Evolutionary conservation across 2,113 vertebrate species (phyloP).

Genomic region (Notothenia rossii): DNA sequence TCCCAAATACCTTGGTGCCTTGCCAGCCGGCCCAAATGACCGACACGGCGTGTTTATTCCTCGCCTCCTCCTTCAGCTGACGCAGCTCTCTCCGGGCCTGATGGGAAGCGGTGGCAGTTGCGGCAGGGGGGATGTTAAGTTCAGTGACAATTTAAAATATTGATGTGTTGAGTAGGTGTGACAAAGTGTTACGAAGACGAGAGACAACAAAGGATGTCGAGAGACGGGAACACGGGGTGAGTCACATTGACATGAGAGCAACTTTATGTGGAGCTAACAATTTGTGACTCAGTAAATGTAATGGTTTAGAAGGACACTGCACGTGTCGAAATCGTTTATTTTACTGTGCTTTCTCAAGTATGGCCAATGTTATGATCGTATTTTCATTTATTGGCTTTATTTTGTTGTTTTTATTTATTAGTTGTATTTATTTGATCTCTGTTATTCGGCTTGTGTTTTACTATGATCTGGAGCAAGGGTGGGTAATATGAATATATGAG

Average conservation of each 20-base stretch:
- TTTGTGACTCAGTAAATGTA: neutral
- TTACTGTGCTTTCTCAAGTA: too few relatives aligned
- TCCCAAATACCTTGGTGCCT: conserved; percentile 97
- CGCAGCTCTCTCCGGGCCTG: conserved; percentile 97
- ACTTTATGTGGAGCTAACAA: neutral
- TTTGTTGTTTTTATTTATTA: too few relatives aligned
- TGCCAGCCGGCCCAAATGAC: conserved; percentile 99
- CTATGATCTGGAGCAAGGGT: too few relatives aligned
- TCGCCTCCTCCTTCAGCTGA: conserved; percentile 95
- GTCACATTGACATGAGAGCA: neutral
- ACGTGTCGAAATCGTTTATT: too few relatives aligned
- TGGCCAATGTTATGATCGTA: too few relatives aligned
- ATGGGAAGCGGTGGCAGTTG: conserved; percentile 75
- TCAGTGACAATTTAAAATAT: conserved; percentile 73
- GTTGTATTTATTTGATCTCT: too few relatives aligned
- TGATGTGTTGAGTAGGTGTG: conserved; percentile 34
- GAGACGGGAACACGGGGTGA: neutral
- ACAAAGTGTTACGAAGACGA: conserved; percentile 16
- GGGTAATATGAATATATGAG: too few relatives aligned
- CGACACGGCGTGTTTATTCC: conserved; percentile 96
- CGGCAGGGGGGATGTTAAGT: conserved; percentile 84
- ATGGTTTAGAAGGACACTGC: neutral
- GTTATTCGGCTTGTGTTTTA: too few relatives aligned
- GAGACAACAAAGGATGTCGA: conserved; percentile 14
- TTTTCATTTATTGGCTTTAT: too few relatives aligned